A percentile compares a stretch with the other conserved stretches of the same genome.
Conservation (phyloP, 2,797 vertebrate species). For the Phrynocephalus guinanensis region DNA sequence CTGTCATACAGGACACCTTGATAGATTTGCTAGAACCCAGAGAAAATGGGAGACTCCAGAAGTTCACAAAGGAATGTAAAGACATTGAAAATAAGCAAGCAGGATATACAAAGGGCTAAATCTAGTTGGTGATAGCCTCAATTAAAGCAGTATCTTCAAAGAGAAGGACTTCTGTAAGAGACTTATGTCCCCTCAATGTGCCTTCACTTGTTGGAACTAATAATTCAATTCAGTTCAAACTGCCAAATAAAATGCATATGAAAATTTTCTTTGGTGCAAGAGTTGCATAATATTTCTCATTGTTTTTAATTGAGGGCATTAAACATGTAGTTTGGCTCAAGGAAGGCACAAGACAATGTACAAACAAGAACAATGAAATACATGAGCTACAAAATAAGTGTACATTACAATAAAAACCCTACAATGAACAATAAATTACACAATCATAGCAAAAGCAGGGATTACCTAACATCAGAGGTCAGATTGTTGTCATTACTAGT, state of each 20-base stretch:
- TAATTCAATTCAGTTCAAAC: too few relatives aligned
- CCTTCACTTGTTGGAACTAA: too few relatives aligned
- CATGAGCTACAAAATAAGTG: background rate
- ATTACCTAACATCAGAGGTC: background rate
- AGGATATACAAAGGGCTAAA: background rate
- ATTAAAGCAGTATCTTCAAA: too few relatives aligned
- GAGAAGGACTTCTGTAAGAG: too few relatives aligned
- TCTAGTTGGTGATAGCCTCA: too few relatives aligned
- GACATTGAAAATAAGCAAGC: background rate
- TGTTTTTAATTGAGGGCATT: background rate
- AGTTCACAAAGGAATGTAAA: slow-evolving; percentile 38
- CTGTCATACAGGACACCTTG: slow-evolving; percentile 29
- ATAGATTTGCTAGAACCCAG: slow-evolving; percentile 15
- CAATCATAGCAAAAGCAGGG: background rate
- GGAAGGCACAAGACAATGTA: background rate
- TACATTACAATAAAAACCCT: background rate
- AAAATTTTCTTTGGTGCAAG: background rate
- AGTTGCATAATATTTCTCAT: background rate
- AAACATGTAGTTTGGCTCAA: background rate
- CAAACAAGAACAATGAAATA: background rate
- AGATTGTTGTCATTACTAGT: background rate
- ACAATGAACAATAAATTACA: background rate
- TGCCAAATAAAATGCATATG: background rate
- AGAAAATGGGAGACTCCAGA: slow-evolving; percentile 7
- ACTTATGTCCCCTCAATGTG: too few relatives aligned